These are phyloP conservation scores for Podilymbus podiceps DNA, from an alignment of 2,113 vertebrate genomes.

Conservation along the genomic window DNA sequence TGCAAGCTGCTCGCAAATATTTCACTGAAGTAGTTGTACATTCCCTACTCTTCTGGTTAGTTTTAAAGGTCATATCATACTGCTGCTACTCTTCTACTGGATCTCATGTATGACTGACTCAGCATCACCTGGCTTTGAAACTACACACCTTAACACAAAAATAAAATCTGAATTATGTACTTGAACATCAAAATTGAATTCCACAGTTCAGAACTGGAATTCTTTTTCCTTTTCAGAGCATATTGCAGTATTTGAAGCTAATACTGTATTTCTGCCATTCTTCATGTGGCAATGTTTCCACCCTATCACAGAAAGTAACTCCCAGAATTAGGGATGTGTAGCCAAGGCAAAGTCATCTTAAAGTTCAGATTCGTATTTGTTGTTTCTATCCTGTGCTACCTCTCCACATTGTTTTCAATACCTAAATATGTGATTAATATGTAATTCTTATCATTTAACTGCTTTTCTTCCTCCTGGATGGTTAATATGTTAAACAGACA, in stretches of 20 bases:
- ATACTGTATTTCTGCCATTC: not conserved
- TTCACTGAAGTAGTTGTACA: not conserved
- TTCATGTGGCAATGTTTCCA: not conserved
- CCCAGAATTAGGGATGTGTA: not conserved
- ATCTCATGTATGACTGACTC: not conserved
- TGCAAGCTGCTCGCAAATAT: not conserved
- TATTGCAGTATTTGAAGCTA: not conserved
- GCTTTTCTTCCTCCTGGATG: not conserved
- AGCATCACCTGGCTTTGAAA: not conserved
- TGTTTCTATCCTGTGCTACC: not conserved
- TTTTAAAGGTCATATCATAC: not conserved
- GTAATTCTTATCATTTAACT: not conserved
- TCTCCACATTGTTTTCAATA: not conserved
- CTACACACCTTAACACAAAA: not conserved
- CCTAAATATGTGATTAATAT: not conserved
- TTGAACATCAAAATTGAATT: not conserved
- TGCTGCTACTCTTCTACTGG: not conserved
- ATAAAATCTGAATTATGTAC: not conserved
- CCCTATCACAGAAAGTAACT: not conserved
- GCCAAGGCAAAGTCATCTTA: not conserved
- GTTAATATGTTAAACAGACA: not conserved
- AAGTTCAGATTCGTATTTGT: not conserved
- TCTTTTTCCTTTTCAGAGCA: not conserved
- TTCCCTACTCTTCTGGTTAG: not conserved
- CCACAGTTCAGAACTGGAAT: not conserved